A percentile compares a stretch with the other conserved stretches of the same genome.
These are phyloP conservation scores for Anthrax anthrax DNA, from an alignment of 2,888 invertebrate genomes.

Conservation along the genomic window DNA sequence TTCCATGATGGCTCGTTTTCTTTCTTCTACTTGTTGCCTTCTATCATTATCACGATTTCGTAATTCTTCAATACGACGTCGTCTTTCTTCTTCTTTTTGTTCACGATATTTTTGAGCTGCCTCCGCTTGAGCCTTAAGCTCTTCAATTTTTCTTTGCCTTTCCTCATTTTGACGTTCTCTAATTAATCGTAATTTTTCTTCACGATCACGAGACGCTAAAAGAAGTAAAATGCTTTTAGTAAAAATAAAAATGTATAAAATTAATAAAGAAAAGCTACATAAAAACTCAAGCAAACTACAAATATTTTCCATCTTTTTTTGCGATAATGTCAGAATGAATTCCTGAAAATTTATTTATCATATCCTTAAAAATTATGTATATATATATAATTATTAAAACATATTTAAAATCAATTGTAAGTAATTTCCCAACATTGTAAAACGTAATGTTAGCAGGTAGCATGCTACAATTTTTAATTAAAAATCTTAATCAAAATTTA, in stretches of 20 bases:
- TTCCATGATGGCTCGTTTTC: conserved; percentile 77
- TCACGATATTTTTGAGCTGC: conserved; percentile 81
- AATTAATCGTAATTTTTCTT: conserved; percentile 56
- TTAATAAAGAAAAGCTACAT: background rate
- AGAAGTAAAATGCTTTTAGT: too few relatives aligned
- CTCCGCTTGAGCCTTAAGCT: conserved; percentile 75
- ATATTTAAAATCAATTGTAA: too few relatives aligned
- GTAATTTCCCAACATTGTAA: too few relatives aligned
- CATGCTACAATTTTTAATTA: too few relatives aligned
- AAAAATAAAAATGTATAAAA: background rate
- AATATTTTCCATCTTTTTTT: too few relatives aligned
- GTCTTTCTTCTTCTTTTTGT: conserved; percentile 73
- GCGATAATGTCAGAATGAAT: too few relatives aligned
- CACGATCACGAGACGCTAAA: conserved; percentile 34
- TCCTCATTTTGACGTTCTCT: conserved; percentile 83
- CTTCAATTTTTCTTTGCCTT: conserved; percentile 74
- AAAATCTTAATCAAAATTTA: too few relatives aligned
- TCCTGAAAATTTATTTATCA: too few relatives aligned
- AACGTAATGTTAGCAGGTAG: too few relatives aligned
- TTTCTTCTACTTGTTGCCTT: conserved; percentile 62
- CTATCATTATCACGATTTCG: conserved; percentile 62
- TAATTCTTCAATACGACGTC: conserved; percentile 69
- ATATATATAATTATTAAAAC: too few relatives aligned
- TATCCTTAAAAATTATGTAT: too few relatives aligned
- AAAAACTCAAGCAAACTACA: too few relatives aligned